Evolutionary conservation across 2,888 invertebrate genomes (phyloP).

Genomic region (Pseudoips prasinana): DNA sequence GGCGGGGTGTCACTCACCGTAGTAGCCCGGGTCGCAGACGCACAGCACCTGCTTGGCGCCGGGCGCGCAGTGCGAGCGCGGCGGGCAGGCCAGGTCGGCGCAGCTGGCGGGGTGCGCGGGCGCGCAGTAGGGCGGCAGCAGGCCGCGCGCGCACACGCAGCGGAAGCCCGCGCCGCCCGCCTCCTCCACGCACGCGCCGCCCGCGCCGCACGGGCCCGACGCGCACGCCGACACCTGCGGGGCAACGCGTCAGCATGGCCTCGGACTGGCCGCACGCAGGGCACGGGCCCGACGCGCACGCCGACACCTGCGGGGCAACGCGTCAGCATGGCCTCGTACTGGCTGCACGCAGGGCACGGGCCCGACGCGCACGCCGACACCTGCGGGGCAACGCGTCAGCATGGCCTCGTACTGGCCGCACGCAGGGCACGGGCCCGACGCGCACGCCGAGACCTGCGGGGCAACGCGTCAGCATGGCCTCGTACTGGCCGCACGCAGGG

Average conservation of each 20-base stretch:
- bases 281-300: slow-evolving; percentile 87
- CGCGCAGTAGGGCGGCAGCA: slow-evolving; percentile 63
- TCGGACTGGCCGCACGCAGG: slow-evolving; percentile 88
- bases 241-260: no score
- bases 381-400: no score
- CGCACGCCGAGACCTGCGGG: slow-evolving; percentile 89
- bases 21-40: no score
- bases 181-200: slow-evolving; percentile 87
- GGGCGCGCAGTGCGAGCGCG: slow-evolving; percentile 83
- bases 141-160: slow-evolving; percentile 88
- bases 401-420: no score
- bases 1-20: no score
- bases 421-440: slow-evolving; percentile 68
- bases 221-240: slow-evolving; percentile 83
- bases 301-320: slow-evolving; percentile 73
- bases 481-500: slow-evolving; percentile 88
- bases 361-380: slow-evolving; percentile 85
- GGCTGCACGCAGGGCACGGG: slow-evolving; percentile 89
- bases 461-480: slow-evolving; percentile 68
- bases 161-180: slow-evolving; percentile 64
- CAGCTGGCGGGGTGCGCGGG: slow-evolving; percentile 44
- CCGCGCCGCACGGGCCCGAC: slow-evolving; percentile 88
- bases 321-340: slow-evolving; percentile 81
- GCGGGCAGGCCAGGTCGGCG: slow-evolving; percentile 79
- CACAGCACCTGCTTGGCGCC: no score